Evolutionary conservation across 2,888 invertebrate genomes (phyloP).

Genomic region (Osmoderma eremita): DNA sequence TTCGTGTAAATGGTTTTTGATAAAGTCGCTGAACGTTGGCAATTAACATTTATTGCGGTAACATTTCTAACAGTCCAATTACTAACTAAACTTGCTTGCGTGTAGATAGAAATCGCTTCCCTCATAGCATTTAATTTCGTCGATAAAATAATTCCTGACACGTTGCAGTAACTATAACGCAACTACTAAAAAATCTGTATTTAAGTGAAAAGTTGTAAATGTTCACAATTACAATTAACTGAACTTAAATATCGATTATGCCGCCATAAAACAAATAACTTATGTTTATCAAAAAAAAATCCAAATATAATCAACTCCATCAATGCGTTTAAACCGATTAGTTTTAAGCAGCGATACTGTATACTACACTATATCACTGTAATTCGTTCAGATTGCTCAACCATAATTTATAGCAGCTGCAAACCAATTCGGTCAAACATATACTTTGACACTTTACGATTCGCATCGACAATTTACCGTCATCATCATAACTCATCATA

Average conservation of each 20-base stretch:
- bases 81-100: constrained; percentile 23
- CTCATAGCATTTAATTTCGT: constrained; percentile 29
- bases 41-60: constrained; percentile 27
- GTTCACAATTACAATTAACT: background rate
- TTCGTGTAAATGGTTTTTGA: constrained; percentile 4
- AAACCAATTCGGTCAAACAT: constrained; percentile 19
- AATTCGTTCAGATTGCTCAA: background rate
- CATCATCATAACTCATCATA: constrained; percentile 38
- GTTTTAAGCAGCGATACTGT: too few relatives aligned
- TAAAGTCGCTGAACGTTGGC: background rate
- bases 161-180: constrained; percentile 9
- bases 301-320: too few relatives aligned
- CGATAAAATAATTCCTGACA: constrained; percentile 36
- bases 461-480: constrained; percentile 29
- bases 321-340: too few relatives aligned
- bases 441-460: constrained; percentile 28
- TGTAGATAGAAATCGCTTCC: constrained; percentile 40
- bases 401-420: constrained; percentile 11
- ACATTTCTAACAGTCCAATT: constrained; percentile 30
- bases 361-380: too few relatives aligned
- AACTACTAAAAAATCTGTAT: constrained; percentile 1
- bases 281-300: too few relatives aligned
- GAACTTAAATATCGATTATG: too few relatives aligned
- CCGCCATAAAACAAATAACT: too few relatives aligned
- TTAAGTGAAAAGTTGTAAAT: background rate